phyloP scores from a whole-genome alignment of 2,113 vertebrate species.

The Collichthys lucidus region DNA sequence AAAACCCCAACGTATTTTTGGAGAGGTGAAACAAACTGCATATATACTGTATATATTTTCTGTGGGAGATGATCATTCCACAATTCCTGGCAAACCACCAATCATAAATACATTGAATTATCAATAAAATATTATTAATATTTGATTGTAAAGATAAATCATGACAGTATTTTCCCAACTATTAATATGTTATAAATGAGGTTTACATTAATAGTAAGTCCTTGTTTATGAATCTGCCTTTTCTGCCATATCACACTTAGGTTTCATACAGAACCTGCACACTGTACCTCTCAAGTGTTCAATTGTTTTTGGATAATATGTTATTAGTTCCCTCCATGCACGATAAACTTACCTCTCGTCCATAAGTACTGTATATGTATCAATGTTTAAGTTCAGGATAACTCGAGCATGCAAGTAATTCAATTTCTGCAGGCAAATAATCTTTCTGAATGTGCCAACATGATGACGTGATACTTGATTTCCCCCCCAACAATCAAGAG shows the following conservation, averaged over 20 bases:
- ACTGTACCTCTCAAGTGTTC: constrained; percentile 17
- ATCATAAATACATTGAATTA: constrained; percentile 25
- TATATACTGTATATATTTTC: constrained; percentile 4
- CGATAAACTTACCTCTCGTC: constrained; percentile 57
- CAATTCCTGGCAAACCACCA: constrained; percentile 9
- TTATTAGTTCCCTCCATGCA: constrained; percentile 26
- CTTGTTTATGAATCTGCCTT: constrained; percentile 8
- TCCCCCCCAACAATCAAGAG: background rate
- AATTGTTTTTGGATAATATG: constrained; percentile 20
- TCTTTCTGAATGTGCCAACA: background rate
- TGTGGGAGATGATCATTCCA: constrained; percentile 52
- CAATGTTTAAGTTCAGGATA: constrained; percentile 15
- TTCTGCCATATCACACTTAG: constrained; percentile 3
- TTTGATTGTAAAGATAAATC: constrained; percentile 29
- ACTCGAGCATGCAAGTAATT: background rate
- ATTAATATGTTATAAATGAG: constrained; percentile 2
- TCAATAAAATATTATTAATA: constrained; percentile 18
- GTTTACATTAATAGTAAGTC: constrained; percentile 34
- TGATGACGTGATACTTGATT: background rate
- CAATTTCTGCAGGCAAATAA: background rate
- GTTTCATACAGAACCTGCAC: constrained; percentile 25
- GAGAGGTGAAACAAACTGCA: constrained; percentile 18
- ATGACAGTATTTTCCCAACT: constrained; percentile 28
- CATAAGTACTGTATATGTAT: constrained; percentile 53
- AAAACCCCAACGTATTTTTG: constrained; percentile 10